Base-by-base conservation (phyloP, 1,140 invertebrate species). In the Tetragnatha versicolor region DNA sequence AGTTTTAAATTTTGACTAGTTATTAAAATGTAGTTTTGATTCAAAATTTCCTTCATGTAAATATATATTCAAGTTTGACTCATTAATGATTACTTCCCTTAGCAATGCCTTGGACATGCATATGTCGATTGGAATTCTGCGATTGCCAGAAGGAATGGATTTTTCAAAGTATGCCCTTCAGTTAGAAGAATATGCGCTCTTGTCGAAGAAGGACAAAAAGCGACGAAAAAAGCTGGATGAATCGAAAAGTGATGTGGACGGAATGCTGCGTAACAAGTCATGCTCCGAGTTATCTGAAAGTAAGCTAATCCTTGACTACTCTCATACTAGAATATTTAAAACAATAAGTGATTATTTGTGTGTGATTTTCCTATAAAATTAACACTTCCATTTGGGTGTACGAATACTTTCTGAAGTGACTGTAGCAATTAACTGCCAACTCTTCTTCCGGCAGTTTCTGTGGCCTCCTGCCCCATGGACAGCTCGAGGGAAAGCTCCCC, bases 51-150 rank as follows among this genome's bases (percentile, higher is more conserved):
- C 6, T 6, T 33, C 14, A 33, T 33, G 6, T n/a, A 33, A 25
- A 9, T 58, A n/a, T 7, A 10, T 53, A 29, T 60, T 29, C 4
- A 9, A 27, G 22, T 12, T 60, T 29, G 1, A 35, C 12, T 14
- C 27, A 61, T 14, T 6, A 39, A 2, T 2, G 14, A 5, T 22
- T 60, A 29, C 17, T 31, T 60, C 14, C 29, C 25, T 33, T 33
- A 80, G 73, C 14, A 63, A 73, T 35, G 80, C 58, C 4, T 89
- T 90, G 84, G 88, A 90, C 82, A 82, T 86, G 75, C 85, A 88
- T 70, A 85, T 87, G 84, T 87, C 89, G 22, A 85, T 90, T 22
- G 88, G 87, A 25, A 87, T 90, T 37, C 79, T 90, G 10, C 81
- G 89, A 35, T 78, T 88, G n/a, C 81, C 84, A 35, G 85, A 86